Evolutionary conservation across 2,797 vertebrate genomes (phyloP).

Genomic region (Dendrocincla tyrannina): DNA sequence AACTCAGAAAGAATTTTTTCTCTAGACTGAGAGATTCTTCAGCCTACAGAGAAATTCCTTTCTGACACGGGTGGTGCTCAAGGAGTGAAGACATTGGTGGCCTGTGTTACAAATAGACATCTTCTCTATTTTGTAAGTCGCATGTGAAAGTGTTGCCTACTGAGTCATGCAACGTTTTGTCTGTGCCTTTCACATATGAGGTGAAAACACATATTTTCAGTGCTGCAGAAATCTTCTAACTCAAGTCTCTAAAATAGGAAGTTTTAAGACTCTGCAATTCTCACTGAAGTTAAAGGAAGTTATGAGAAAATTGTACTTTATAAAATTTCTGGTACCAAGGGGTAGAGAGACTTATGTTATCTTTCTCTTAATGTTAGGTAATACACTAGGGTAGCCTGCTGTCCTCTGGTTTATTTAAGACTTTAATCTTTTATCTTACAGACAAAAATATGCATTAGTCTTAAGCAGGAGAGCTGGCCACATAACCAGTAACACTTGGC

Average conservation of each 20-base stretch:
- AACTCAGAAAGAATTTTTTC: not conserved
- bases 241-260: not conserved
- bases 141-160: not conserved
- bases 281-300: not conserved
- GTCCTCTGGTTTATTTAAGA: not conserved
- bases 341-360: not conserved
- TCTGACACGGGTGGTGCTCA: not conserved
- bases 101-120: not conserved
- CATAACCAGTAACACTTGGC: not conserved
- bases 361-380: not conserved
- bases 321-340: not conserved
- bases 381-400: not conserved
- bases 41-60: not conserved
- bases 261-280: not conserved
- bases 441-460: not conserved
- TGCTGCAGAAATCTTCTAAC: not conserved
- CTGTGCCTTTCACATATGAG: not conserved
- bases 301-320: not conserved
- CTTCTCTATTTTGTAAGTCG: not conserved
- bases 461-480: constrained; percentile 2
- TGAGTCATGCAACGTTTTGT: not conserved
- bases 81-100: not conserved
- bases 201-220: not conserved
- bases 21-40: not conserved
- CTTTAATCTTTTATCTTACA: constrained; percentile 25